These are phyloP conservation scores for Drosophila tanythrix DNA, from an alignment of 2,888 invertebrate genomes.

Conservation along the genomic window DNA sequence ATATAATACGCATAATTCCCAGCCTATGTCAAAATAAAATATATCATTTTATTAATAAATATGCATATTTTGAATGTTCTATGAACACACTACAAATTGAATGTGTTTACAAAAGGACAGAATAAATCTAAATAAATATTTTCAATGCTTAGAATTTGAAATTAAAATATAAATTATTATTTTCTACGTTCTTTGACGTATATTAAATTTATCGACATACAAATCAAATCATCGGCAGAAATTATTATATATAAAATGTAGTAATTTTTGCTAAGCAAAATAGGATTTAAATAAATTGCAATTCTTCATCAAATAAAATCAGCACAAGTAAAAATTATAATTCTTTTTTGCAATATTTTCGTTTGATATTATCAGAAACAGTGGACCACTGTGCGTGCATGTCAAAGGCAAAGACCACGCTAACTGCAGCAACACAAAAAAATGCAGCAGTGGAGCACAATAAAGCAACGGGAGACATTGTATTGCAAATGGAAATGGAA, in stretches of 20 bases:
- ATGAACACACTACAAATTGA: background rate
- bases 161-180: background rate
- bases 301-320: background rate
- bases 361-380: background rate
- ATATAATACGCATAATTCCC: background rate
- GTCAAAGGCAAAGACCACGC: constrained; percentile 17
- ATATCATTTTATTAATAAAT: background rate
- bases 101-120: background rate
- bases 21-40: background rate
- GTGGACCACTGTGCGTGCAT: constrained; percentile 36
- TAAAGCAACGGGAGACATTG: constrained; percentile 25
- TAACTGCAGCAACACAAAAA: constrained; percentile 17
- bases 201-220: background rate
- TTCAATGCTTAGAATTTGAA: background rate
- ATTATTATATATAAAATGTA: background rate
- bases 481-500: constrained; percentile 27
- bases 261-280: background rate
- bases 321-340: background rate
- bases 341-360: background rate
- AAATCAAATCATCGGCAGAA: background rate
- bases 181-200: background rate
- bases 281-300: background rate
- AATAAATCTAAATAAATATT: background rate
- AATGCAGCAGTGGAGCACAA: constrained; percentile 9
- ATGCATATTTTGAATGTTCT: background rate